Conservation (phyloP, 2,113 vertebrate genomes). For the Entomyzon cyanotis region DNA sequence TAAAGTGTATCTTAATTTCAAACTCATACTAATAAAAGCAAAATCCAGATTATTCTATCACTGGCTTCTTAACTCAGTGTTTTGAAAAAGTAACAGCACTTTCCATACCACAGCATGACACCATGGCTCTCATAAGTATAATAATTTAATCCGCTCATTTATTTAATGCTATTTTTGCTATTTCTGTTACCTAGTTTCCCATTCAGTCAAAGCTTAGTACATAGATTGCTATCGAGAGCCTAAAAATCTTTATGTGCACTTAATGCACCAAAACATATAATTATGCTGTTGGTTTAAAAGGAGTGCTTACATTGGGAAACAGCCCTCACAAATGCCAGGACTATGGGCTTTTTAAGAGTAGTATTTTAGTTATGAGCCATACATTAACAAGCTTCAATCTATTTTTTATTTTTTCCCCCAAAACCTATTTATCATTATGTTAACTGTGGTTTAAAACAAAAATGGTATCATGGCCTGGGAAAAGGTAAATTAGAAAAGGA, state of each 20-base stretch:
- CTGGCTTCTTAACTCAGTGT: neutral
- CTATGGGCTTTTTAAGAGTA: neutral
- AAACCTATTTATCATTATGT: neutral
- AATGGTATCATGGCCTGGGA: neutral
- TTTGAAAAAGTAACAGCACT: neutral
- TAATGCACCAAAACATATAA: neutral
- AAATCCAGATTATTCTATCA: neutral
- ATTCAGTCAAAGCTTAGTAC: neutral
- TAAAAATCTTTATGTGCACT: neutral
- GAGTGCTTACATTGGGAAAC: neutral
- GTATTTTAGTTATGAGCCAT: neutral
- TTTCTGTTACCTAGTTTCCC: neutral
- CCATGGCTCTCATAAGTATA: neutral
- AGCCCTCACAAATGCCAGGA: neutral
- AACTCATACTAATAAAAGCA: neutral
- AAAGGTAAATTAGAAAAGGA: neutral
- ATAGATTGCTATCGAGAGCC: neutral
- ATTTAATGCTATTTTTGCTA: neutral
- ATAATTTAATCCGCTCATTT: neutral
- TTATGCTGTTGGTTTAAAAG: neutral
- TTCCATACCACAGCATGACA: neutral
- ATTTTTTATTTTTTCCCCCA: neutral
- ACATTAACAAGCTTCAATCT: neutral
- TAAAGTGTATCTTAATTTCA: neutral
- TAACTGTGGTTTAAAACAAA: neutral